Evolutionary conservation across 92 coral and sea anemone genomes (phyloP).

Genomic region (Bergia sp.): DNA sequence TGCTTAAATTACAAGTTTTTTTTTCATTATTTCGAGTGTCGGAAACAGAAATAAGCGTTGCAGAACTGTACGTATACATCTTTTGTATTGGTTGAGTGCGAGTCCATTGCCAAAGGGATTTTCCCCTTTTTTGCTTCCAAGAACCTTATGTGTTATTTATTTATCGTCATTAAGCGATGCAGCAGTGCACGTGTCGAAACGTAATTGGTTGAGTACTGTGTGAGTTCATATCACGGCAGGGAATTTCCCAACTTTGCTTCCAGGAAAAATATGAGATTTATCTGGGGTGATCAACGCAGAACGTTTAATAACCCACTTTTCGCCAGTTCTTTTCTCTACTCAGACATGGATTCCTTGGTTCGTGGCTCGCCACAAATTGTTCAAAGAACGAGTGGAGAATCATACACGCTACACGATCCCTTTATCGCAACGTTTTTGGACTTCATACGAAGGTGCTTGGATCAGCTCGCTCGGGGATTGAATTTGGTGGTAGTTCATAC

Average conservation of each 20-base stretch:
- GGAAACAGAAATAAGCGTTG: no score
- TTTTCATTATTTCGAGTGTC: no score
- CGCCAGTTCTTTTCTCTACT: background rate
- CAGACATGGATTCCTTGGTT: constrained; percentile 10
- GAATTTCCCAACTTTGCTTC: background rate
- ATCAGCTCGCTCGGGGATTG: constrained; percentile 28
- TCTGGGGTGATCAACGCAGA: background rate
- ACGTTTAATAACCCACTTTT: no score
- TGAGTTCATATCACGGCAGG: background rate
- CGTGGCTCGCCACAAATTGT: constrained; percentile 36
- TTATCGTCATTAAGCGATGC: no score
- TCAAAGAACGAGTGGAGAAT: constrained; percentile 1
- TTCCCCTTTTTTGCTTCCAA: no score
- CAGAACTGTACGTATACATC: no score
- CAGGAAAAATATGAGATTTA: background rate
- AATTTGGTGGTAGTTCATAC: background rate
- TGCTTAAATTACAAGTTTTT: no score
- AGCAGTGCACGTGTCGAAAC: background rate
- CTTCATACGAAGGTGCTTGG: constrained; percentile 10
- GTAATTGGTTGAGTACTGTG: background rate
- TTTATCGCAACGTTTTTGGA: constrained; percentile 24
- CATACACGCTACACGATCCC: constrained; percentile 8
- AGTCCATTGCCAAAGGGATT: no score
- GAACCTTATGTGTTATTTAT: no score
- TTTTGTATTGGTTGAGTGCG: no score